Base-by-base conservation (phyloP, 2,797 vertebrate species). In the Betta splendens region DNA sequence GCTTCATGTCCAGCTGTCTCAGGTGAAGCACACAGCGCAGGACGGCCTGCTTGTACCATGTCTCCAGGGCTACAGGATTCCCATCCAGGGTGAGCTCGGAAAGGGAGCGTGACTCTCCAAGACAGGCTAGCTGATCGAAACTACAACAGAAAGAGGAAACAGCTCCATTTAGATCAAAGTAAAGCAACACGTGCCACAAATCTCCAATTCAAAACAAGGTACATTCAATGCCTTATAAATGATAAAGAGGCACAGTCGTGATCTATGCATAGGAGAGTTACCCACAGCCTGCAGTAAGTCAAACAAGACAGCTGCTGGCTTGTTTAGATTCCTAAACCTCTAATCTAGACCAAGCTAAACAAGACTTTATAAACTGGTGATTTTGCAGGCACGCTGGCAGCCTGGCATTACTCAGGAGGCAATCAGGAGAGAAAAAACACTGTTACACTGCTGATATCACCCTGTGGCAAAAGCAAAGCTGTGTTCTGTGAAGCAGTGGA, bases 1-100 rank as follows among this genome's bases (percentile, higher is more conserved):
- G 95, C 93, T 97, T 99, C 96, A 98, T 99, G 85, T 99, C 97
- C 88, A 99, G 95, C 92, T 97, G 96, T 91, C 90, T 94, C 75
- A 99, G 94, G 87, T 98, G 96, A 93, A 94, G 91, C 95, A 98
- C 94, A 90, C 94, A 95, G 91, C 95, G 95, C 79, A 98, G 94
- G 89, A 94, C 83, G 16, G 94, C 95, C 89, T 94, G 94, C 87
- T 94, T 98, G 96, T 98, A 99, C 94, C 96, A 99, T 97, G 97
- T 94, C 95, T 99, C 96, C 93, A 96, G 94, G 85, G 95, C 95
- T 94, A 99, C 93, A 64, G 96, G 96, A 83, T 98, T 99, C 93
- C 97, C 97, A 96, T 99, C 97, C 92, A 99, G 94, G 80, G 94
- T 94, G 90, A 99, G 94, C 90, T 98, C 97, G 71, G 93, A 94